phyloP scores from a whole-genome alignment of 2,888 invertebrate genomes.

The Euclidia mi region DNA sequence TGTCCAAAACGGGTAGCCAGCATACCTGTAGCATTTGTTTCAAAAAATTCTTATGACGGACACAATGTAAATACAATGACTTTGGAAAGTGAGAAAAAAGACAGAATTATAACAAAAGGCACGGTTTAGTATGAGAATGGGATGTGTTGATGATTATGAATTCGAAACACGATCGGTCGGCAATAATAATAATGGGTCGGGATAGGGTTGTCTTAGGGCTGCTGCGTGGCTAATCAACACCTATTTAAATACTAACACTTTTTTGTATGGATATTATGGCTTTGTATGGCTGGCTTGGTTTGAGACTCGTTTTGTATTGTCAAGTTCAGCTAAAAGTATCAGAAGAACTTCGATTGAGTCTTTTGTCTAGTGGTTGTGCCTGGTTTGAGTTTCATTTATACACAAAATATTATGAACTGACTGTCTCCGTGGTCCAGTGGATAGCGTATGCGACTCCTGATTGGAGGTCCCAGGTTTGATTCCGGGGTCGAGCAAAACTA shows the following conservation, averaged over 20 bases:
- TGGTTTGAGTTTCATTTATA: no score
- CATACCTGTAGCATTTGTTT: conserved; percentile 79
- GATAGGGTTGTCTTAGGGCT: conserved; percentile 61
- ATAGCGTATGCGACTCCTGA: no score
- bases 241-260: background rate
- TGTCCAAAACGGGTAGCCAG: conserved; percentile 58
- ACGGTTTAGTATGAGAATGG: conserved; percentile 44
- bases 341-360: no score
- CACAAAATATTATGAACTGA: no score
- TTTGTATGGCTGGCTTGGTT: no score
- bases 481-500: no score
- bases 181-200: conserved; percentile 75
- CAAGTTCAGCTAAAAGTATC: no score
- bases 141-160: conserved; percentile 76
- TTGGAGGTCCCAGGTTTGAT: no score
- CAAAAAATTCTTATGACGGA: conserved; percentile 83
- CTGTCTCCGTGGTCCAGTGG: no score
- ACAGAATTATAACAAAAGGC: conserved; percentile 80
- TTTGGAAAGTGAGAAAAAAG: conserved; percentile 69
- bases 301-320: no score
- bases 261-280: background rate
- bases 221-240: conserved; percentile 1
- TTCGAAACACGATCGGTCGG: conserved; percentile 72
- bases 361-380: no score
- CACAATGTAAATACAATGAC: conserved; percentile 86